A percentile compares a stretch with the other conserved stretches of the same genome.
Conservation (phyloP, 1,140 invertebrate genomes). For the Oryctes rhinoceros region DNA sequence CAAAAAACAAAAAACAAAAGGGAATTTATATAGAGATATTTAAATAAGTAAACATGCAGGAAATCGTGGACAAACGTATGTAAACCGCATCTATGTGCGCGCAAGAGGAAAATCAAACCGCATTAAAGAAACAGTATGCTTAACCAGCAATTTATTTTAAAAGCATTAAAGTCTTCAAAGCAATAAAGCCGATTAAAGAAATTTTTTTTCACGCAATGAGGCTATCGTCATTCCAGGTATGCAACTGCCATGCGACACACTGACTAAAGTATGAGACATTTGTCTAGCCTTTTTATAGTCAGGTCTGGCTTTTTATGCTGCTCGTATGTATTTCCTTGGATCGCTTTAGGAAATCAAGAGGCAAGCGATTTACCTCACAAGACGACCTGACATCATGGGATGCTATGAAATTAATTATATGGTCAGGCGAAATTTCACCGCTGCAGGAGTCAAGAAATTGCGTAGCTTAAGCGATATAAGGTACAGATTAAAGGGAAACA, state of each 20-base stretch:
- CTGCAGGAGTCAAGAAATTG: conserved; percentile 21
- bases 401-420: conserved; percentile 32
- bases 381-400: conserved; percentile 12
- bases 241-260: conserved; percentile 33
- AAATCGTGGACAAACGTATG: background rate
- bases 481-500: background rate
- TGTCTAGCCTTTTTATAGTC: conserved; percentile 30
- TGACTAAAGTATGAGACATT: conserved; percentile 33
- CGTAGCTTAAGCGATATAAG: background rate
- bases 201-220: conserved; percentile 16
- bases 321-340: conserved; percentile 31
- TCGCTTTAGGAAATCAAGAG: conserved; percentile 25
- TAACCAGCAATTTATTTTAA: conserved; percentile 15
- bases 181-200: conserved; percentile 29
- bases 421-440: background rate
- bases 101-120: background rate
- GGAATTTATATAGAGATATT: background rate
- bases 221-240: conserved; percentile 18
- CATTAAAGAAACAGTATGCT: background rate
- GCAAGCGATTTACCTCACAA: conserved; percentile 30
- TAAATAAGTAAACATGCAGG: background rate
- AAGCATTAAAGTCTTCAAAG: background rate
- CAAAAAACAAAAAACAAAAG: too few relatives aligned
- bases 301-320: conserved; percentile 18
- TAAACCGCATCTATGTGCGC: background rate